phyloP scores from a whole-genome alignment of 2,113 vertebrate species.

The Varanus komodoensis region DNA sequence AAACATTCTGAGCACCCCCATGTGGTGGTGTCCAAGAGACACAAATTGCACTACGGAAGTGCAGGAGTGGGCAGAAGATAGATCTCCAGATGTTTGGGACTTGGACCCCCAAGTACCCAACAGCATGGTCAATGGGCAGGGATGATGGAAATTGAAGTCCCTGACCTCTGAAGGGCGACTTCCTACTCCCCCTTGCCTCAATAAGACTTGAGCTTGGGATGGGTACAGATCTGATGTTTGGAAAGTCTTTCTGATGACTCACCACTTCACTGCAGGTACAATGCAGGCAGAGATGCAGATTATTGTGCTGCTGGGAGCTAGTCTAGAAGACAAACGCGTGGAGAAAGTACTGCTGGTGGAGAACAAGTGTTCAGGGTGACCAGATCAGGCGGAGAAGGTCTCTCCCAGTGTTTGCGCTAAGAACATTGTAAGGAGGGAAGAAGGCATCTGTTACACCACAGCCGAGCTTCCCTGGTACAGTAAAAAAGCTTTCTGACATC shows the following conservation, averaged over 20 bases:
- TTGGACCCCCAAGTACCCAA: too few species aligned
- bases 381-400: neutral
- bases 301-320: neutral
- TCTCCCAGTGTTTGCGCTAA: neutral
- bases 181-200: neutral
- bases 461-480: neutral
- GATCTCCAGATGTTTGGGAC: too few species aligned
- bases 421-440: neutral
- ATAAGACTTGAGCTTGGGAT: neutral
- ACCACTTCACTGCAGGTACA: neutral
- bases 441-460: neutral
- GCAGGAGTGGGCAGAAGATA: too few species aligned
- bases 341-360: neutral
- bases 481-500: constrained; percentile 4
- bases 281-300: constrained; percentile 10
- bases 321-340: neutral
- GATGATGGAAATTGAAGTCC: too few species aligned
- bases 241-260: constrained; percentile 56
- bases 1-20: neutral
- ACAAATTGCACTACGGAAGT: neutral
- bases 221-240: constrained; percentile 7
- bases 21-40: neutral
- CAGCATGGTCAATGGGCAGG: too few species aligned
- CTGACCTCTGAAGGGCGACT: too few species aligned
- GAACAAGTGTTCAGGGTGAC: neutral